Percentiles rank a stretch among this genome's conserved stretches.
phyloP scores from a whole-genome alignment of 2,888 invertebrate species.

The Nomada fabriciana region DNA sequence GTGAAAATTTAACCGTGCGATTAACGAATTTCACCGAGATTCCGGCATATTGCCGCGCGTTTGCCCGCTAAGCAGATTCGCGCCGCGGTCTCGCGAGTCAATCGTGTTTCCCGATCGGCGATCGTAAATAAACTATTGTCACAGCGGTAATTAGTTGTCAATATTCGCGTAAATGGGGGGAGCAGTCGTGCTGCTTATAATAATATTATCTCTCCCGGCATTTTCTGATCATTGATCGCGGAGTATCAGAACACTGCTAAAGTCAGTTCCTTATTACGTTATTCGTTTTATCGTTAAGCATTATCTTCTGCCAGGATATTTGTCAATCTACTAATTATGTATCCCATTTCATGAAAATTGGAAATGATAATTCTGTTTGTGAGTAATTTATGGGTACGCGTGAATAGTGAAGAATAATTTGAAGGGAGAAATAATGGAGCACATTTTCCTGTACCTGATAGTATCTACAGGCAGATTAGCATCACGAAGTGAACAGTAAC shows the following conservation, averaged over 20 bases:
- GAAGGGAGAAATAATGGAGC: no score
- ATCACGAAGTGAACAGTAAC: neutral
- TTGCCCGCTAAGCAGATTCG: conserved; percentile 2
- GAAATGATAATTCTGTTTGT: no score
- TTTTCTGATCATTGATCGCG: no score
- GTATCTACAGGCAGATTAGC: neutral
- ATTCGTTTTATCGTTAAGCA: no score
- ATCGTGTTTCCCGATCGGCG: conserved; percentile 1
- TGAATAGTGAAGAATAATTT: neutral
- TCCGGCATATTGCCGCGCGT: conserved; percentile 16
- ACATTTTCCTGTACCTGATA: no score
- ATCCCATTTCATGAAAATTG: no score
- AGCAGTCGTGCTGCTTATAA: neutral
- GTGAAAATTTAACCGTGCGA: conserved; percentile 70
- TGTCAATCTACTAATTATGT: no score
- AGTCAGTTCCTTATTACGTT: no score
- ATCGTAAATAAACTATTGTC: conserved; percentile 24
- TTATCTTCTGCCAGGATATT: no score
- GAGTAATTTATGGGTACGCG: no score
- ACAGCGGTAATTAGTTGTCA: conserved; percentile 13
- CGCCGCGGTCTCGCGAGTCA: neutral
- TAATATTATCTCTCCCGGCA: neutral
- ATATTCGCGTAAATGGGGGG: neutral
- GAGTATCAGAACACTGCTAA: no score
- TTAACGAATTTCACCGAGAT: conserved; percentile 66